These are phyloP conservation scores for Pseudanteris insignis DNA, from an alignment of 2,888 invertebrate genomes.

Conservation along the genomic window DNA sequence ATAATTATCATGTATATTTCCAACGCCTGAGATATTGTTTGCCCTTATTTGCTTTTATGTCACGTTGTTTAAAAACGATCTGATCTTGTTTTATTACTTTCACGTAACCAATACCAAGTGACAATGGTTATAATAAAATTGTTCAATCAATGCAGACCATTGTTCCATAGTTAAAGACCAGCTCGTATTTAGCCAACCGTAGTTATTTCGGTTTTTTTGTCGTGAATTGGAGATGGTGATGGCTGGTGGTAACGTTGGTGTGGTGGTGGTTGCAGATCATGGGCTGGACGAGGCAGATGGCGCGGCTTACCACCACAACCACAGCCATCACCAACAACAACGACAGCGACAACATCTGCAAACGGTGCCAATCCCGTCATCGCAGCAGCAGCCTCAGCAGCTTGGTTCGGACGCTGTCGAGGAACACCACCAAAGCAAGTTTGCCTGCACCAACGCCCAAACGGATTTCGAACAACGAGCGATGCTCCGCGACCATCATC, in stretches of 20 bases:
- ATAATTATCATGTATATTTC: constrained; percentile 1
- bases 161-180: constrained; percentile 31
- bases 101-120: constrained; percentile 18
- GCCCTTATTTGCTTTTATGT: constrained; percentile 32
- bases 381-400: constrained; percentile 41
- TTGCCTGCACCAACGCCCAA: constrained; percentile 62
- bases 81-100: constrained; percentile 28
- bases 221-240: constrained; percentile 54
- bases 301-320: constrained; percentile 65
- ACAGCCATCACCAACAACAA: constrained; percentile 61
- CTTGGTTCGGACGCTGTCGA: constrained; percentile 49
- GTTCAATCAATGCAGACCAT: background rate
- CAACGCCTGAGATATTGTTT: constrained; percentile 10
- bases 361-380: constrained; percentile 32
- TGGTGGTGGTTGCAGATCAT: constrained; percentile 67
- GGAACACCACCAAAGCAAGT: constrained; percentile 58
- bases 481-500: constrained; percentile 59
- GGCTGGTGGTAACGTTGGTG: constrained; percentile 66
- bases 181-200: constrained; percentile 32
- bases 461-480: constrained; percentile 60
- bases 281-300: constrained; percentile 62
- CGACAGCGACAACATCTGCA: constrained; percentile 49
- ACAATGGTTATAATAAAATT: constrained; percentile 22
- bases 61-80: constrained; percentile 28
- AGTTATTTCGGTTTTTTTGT: constrained; percentile 36